Base-by-base conservation (phyloP, 2,888 invertebrate species). In the Drosophila yooni region DNA sequence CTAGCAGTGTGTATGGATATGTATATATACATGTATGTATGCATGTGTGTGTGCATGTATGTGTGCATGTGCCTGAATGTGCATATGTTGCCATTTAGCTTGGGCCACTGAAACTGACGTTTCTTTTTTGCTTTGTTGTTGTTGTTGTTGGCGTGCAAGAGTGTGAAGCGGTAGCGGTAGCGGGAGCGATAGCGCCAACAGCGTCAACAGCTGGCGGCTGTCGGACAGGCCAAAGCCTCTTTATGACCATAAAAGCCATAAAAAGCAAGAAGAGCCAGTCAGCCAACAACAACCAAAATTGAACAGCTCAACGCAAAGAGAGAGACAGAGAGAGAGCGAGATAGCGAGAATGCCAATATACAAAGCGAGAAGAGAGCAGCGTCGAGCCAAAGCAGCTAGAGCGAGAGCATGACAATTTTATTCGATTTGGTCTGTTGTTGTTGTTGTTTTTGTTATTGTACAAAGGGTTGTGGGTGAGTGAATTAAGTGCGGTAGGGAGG, bases 231-330 rank as follows among this genome's bases (percentile, higher is more conserved):
- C 82, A 72, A 83, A 79, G 88, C 89, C 77, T 77, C 88, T 89
- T 85, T 89, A 83, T 83, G 79, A 79, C 79, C 84, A 87, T 81
- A 79, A 85, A 89, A 85, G 89, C 89, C 87, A 84, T 88, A 84
- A 89, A 85, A 85, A 85, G 74, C 82, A 79, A 83, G 81, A 88
- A 80, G 73, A 76, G 79, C 79, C 79, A 60, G 56, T 54, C 74
- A 69, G 57, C 78, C 68, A 58, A 65, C 59, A 69, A 56, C 81
- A 71, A 65, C 65, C 63, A 68, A 78, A 72, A 70, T 63, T 68
- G 33, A 78, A 71, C 69, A 67, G 71, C 67, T 74, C 64, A 67
- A 63, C 29, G 29, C 46, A 54, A 65, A 63, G 69, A 75, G 70
- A 43, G 46, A 70, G 10, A 3, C 7, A 38, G 18, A 46, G 25